Conservation (phyloP, 1,140 invertebrate genomes). For the Hyles euphorbiae region DNA sequence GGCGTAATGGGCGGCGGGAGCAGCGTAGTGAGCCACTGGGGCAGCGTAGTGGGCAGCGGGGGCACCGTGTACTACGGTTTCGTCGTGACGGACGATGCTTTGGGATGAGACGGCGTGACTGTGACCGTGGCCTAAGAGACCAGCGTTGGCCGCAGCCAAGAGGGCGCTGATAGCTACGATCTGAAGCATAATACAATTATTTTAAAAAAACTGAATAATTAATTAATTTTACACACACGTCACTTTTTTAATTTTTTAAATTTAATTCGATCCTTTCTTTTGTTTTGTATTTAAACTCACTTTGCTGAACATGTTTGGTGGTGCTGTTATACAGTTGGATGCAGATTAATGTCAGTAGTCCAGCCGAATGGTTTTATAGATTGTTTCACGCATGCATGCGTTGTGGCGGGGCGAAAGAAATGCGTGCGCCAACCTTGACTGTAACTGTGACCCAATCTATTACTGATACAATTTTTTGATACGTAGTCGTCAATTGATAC, state of each 20-base stretch:
- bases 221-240: background rate
- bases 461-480: no score
- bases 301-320: conserved; percentile 39
- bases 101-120: conserved; percentile 46
- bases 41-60: conserved; percentile 28
- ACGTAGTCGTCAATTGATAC: no score
- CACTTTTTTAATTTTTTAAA: no score
- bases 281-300: conserved; percentile 18
- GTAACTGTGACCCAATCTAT: background rate
- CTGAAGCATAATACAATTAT: conserved; percentile 17
- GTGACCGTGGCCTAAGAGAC: conserved; percentile 23
- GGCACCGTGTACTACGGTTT: conserved; percentile 6
- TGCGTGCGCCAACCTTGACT: conserved; percentile 17
- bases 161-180: conserved; percentile 32
- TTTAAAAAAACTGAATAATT: background rate
- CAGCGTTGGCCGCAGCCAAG: conserved; percentile 27
- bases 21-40: conserved; percentile 9
- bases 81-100: conserved; percentile 46
- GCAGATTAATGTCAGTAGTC: conserved; percentile 37
- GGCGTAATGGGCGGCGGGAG: conserved; percentile 30
- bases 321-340: conserved; percentile 19
- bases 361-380: conserved; percentile 3
- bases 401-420: conserved; percentile 19
- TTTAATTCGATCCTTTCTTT: conserved; percentile 1
- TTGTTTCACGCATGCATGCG: background rate